Conservation (phyloP, 92 coral and sea anemone genomes). For the Anthopleura xanthogrammica region DNA sequence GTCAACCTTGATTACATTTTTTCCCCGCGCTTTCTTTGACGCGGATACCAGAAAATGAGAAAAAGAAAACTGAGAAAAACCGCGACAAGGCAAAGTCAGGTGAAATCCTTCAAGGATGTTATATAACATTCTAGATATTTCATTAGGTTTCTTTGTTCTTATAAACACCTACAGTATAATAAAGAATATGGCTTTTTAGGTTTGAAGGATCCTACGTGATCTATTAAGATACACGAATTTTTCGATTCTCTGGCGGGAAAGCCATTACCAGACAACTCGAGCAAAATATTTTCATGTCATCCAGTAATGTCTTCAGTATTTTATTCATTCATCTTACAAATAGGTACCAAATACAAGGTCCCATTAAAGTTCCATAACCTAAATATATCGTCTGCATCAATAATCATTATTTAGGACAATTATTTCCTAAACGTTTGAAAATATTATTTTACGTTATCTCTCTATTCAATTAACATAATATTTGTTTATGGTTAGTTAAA, state of each 20-base stretch:
- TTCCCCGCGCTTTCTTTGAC: constrained; percentile 4
- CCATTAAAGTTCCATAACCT: constrained; percentile 30
- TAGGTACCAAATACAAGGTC: constrained; percentile 5
- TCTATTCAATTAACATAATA: background rate
- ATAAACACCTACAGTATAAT: background rate
- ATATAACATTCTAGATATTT: background rate
- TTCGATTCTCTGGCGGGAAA: background rate
- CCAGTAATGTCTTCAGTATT: background rate
- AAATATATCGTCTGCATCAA: constrained; percentile 5
- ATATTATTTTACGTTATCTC: background rate
- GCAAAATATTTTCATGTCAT: background rate
- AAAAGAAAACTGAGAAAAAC: background rate
- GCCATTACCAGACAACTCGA: background rate
- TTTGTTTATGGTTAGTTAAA: background rate
- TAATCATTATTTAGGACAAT: constrained; percentile 23
- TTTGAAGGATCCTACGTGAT: background rate
- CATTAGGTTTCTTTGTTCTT: background rate
- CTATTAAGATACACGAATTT: background rate
- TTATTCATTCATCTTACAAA: background rate
- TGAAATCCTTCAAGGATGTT: background rate
- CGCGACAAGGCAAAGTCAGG: background rate
- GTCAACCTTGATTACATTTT: too few relatives aligned
- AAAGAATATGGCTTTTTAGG: background rate
- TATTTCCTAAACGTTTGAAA: background rate
- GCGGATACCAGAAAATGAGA: constrained; percentile 10